Evolutionary conservation across 2,113 vertebrate species (phyloP).

Genomic region (Loxodonta africana): DNA sequence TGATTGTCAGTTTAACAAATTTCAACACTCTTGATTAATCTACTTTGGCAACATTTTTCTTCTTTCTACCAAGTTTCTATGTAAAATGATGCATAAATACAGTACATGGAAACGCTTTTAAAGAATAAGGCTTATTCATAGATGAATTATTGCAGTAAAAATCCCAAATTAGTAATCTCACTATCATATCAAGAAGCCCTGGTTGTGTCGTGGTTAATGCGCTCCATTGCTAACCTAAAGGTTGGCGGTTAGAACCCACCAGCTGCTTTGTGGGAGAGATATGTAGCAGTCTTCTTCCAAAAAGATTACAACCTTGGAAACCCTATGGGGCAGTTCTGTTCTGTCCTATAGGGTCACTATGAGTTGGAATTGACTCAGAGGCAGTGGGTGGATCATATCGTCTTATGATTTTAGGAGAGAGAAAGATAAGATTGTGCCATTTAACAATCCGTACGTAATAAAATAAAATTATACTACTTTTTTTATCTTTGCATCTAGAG

Average conservation of each 20-base stretch:
- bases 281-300: too few relatives aligned
- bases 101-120: neutral
- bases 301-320: too few relatives aligned
- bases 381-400: neutral
- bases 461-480: conserved; percentile 29
- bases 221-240: too few relatives aligned
- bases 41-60: conserved; percentile 19
- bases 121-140: conserved; percentile 1
- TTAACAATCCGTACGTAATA: conserved; percentile 3
- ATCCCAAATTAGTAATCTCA: neutral
- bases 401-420: conserved; percentile 28
- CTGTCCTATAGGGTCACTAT: too few relatives aligned
- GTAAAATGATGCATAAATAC: neutral
- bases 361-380: too few relatives aligned
- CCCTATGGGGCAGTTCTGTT: too few relatives aligned
- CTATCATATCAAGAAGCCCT: neutral
- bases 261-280: too few relatives aligned
- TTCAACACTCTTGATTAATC: neutral
- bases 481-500: conserved; percentile 83
- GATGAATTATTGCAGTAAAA: neutral
- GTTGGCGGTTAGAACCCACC: too few relatives aligned
- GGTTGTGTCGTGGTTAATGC: too few relatives aligned
- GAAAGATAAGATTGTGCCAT: conserved; percentile 31
- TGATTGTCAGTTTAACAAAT: neutral
- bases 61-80: conserved; percentile 10